Base-by-base conservation (phyloP, 2,888 invertebrate genomes). In the Ditula angustiorana region DNA sequence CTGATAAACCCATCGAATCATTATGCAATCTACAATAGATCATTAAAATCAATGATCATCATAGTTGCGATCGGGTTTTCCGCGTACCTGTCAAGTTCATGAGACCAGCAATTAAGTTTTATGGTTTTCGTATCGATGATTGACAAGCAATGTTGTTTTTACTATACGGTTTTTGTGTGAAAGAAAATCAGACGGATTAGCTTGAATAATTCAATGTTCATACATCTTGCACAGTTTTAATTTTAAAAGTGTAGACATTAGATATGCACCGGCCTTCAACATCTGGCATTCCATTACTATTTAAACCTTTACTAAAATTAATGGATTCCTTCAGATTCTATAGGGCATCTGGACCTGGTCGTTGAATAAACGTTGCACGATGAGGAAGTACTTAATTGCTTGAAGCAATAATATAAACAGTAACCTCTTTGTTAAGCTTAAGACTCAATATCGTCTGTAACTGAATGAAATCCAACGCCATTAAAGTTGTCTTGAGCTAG, bases 1-100 rank as follows among this genome's bases (percentile, higher is more conserved):
- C 30, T 13, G 47, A 50, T 50, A 50, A 50, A 28, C 11, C 8
- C 28, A 11, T 30, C 50, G 11, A n/a, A 16, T 30, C 11, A 23
- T 46, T 26, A 47, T n/a, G 61, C 35, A 61, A 61, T 35, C 46
- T 55, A 55, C 55, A 33, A 37, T 47, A 47, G 55, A 19, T 35
- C 19, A 47, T 55, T 56, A 56, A 28, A 30, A 56, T 62, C 49
- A 62, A 56, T 62, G 47, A 47, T 62, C n/a, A 28, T 47, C n/a
- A 41, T 62, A 37, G 55, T 37, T 61, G 4, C 13, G 26, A 13
- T 2, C 33, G 24, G 8, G 28, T 49, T 49, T 49, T 41, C 41
- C 41, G 41, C 19, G 41, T 41, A 41, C 41, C 41, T 41, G 41
- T 41, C 41, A 41, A 41, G 41, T 41, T 41, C 41, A 41, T 8